Evolutionary conservation across 2,888 invertebrate genomes (phyloP).

Genomic region (Torymus auratus): DNA sequence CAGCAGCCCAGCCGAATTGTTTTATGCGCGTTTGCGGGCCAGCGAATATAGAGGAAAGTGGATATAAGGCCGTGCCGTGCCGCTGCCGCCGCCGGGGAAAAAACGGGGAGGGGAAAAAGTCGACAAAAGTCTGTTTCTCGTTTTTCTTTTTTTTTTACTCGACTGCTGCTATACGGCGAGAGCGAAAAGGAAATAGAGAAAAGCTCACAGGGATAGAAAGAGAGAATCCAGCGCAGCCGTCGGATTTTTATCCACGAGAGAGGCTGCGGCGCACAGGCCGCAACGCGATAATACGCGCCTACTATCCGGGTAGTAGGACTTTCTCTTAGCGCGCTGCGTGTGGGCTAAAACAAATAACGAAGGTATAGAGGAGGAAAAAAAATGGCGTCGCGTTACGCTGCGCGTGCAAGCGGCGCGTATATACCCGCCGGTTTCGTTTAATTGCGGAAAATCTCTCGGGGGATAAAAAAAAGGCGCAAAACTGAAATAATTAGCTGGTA

Average conservation of each 20-base stretch:
- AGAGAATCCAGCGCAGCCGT: not conserved
- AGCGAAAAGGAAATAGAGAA: not conserved
- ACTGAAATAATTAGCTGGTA: conserved; percentile 4
- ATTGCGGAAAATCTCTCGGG: not conserved
- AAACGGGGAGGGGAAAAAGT: conserved; percentile 9
- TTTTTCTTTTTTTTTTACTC: not conserved
- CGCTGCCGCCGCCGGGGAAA: not conserved
- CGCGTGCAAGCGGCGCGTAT: not conserved
- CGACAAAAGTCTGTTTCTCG: not conserved
- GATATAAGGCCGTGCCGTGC: not conserved
- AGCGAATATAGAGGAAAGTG: not conserved
- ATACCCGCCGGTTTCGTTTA: conserved; percentile 15
- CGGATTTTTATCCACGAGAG: conserved; percentile 32
- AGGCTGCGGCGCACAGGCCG: conserved; percentile 10
- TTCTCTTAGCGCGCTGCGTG: not conserved
- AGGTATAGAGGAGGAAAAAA: not conserved
- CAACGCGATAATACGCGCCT: conserved; percentile 31
- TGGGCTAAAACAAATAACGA: conserved; percentile 17
- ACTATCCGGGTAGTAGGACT: not conserved
- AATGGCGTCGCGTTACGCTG: not conserved
- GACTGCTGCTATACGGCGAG: not conserved
- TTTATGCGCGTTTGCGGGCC: conserved; percentile 40
- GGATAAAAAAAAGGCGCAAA: not conserved
- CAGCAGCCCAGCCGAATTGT: conserved; percentile 44
- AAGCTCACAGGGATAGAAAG: not conserved